Percentiles rank a stretch among this genome's conserved stretches.
phyloP scores from a whole-genome alignment of 2,113 vertebrate genomes.

The Psittacula cyanocephala region DNA sequence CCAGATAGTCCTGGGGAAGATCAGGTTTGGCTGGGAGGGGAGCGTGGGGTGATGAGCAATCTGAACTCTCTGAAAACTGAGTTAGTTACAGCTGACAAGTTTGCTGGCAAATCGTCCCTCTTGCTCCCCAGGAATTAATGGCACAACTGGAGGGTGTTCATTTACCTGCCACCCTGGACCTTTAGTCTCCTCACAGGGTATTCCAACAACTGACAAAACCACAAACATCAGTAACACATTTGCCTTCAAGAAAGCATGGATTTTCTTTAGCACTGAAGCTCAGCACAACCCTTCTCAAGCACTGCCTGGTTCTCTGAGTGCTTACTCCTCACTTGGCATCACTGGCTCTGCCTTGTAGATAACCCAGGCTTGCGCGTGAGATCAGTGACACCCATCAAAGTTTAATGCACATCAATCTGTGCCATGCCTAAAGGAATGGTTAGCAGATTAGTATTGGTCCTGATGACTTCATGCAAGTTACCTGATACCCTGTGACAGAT shows the following conservation, averaged over 20 bases:
- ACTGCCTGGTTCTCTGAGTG: not conserved
- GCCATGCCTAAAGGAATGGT: not conserved
- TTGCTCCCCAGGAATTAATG: slow-evolving; percentile 28
- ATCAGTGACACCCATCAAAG: not conserved
- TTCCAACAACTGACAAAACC: slow-evolving; percentile 13
- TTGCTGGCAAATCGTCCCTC: not conserved
- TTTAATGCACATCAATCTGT: not conserved
- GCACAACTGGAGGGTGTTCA: slow-evolving; percentile 54
- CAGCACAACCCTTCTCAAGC: not conserved
- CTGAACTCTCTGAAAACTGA: not conserved
- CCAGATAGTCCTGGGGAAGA: not conserved
- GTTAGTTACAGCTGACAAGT: slow-evolving; percentile 48
- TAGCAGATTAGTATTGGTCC: not conserved
- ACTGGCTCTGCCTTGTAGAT: not conserved
- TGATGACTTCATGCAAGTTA: not conserved
- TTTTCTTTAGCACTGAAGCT: not conserved
- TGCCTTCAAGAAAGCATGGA: not conserved
- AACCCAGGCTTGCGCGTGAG: not conserved
- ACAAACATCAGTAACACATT: slow-evolving; percentile 11
- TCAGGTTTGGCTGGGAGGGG: not conserved
- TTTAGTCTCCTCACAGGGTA: slow-evolving; percentile 17
- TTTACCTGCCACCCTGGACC: slow-evolving; percentile 35
- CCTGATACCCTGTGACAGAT: not conserved
- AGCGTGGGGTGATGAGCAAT: accelerated
- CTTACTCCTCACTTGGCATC: not conserved